Base-by-base conservation (phyloP, 2,888 invertebrate genomes). In the Eulithis testata region DNA sequence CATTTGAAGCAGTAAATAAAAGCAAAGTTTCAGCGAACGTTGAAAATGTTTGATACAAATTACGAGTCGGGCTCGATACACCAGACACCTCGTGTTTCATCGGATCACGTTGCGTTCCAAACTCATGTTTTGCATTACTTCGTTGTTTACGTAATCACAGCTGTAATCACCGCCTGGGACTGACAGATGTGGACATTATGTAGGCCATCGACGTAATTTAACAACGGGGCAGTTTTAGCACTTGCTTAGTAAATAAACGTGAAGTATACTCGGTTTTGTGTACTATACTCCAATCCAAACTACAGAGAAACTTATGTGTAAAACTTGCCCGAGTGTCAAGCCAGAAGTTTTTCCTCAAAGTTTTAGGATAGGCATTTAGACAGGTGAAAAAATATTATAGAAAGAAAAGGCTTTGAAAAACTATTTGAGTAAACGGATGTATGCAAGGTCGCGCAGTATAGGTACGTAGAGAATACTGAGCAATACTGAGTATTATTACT, bases 101-200 rank as follows among this genome's bases (percentile, higher is more conserved):
- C 14, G 12, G 47, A 12, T 3, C 47, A 47, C 12, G 3, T 8
- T 8, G 14, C 12, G 8, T 47, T 14, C 8, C 3, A 14, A 14
- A 7, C 2, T 3, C 12, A 7, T 47, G 14, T 14, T 40, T 11
- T 9, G 51, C 6, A 51, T 53, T 37, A 11, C 11, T 21, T 47
- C 47, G 5, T 36, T 62, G 56, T 63, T 57, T 57, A 37, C 45
- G 51, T 51, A 49, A 49, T 37, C 11, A 37, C 49, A 31, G 50
- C 45, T 63, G 57, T 63, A 63, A 63, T 53, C 57, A 37, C 47
- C 3, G 37, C 14, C 52, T 49, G 40, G 14, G 55, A 61, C 45
- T 51, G 62, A 62, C 50, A 57, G 56, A 60, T 49, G 40, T 51
- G 52, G 44, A 7, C 59, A 40, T 58, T 58, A 50, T 50, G 56